phyloP scores from a whole-genome alignment of 2,113 vertebrate genomes.

The Pygoscelis adeliae region DNA sequence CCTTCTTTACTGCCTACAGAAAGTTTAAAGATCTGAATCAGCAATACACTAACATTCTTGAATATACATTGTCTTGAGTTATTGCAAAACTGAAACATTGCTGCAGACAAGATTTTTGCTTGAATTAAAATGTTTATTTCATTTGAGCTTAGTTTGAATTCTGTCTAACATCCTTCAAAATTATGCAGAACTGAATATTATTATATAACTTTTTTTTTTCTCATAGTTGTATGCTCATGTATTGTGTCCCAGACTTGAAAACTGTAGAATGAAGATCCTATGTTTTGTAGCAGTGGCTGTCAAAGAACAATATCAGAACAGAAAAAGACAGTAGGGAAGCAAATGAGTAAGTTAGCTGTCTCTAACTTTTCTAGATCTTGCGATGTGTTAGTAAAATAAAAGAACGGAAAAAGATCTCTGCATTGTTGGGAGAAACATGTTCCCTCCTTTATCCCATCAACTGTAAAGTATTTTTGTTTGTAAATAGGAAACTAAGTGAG shows the following conservation, averaged over 20 bases:
- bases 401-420: background rate
- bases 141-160: background rate
- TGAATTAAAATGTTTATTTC: background rate
- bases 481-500: background rate
- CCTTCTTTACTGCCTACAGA: background rate
- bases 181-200: background rate
- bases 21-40: background rate
- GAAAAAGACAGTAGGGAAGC: background rate
- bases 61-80: background rate
- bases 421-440: background rate
- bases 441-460: background rate
- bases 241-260: background rate
- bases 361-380: background rate
- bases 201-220: background rate
- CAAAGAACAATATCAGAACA: background rate
- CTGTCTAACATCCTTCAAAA: background rate
- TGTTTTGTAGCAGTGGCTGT: background rate
- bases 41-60: background rate
- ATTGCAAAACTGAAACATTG: background rate
- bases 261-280: fast-evolving
- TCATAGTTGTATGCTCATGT: background rate
- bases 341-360: background rate
- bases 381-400: background rate
- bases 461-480: background rate
- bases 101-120: background rate